Percentiles rank a stretch among this genome's conserved stretches.
Evolutionary conservation across 2,113 vertebrate species (phyloP).

Genomic region (Tachysurus fulvidraco): DNA sequence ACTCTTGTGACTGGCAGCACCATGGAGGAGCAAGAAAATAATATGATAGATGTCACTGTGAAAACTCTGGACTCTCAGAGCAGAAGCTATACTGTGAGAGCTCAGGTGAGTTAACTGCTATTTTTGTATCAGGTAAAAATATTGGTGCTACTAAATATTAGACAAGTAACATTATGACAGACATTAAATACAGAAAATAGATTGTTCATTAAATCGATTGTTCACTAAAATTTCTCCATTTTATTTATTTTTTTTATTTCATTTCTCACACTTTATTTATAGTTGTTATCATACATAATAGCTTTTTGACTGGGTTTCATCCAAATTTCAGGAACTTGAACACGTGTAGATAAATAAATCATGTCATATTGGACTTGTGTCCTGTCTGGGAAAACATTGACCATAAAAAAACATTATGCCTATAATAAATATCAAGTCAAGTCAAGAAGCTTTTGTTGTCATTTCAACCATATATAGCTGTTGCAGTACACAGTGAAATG

Average conservation of each 20-base stretch:
- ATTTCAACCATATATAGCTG: too few relatives aligned
- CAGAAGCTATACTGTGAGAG: constrained; percentile 83
- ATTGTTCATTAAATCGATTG: too few relatives aligned
- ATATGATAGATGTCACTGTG: constrained; percentile 82
- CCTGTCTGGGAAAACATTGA: neutral
- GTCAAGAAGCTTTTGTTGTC: too few relatives aligned
- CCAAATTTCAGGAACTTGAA: neutral
- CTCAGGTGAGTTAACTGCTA: constrained; percentile 74
- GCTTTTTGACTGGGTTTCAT: neutral
- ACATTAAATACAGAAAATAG: neutral
- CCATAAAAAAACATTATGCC: neutral
- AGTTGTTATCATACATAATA: neutral
- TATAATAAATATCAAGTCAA: neutral
- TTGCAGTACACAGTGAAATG: too few relatives aligned
- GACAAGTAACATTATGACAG: neutral
- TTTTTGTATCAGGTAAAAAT: too few relatives aligned
- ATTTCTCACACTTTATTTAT: too few relatives aligned
- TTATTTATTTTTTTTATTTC: too few relatives aligned
- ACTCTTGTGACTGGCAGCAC: neutral
- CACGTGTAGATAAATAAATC: neutral
- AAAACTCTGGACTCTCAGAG: constrained; percentile 92
- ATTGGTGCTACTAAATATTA: neutral
- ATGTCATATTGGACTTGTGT: neutral
- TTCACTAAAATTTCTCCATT: too few relatives aligned
- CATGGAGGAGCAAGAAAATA: constrained; percentile 48